phyloP scores from a whole-genome alignment of 2,888 invertebrate genomes.

The Arrhopalites spinosus region DNA sequence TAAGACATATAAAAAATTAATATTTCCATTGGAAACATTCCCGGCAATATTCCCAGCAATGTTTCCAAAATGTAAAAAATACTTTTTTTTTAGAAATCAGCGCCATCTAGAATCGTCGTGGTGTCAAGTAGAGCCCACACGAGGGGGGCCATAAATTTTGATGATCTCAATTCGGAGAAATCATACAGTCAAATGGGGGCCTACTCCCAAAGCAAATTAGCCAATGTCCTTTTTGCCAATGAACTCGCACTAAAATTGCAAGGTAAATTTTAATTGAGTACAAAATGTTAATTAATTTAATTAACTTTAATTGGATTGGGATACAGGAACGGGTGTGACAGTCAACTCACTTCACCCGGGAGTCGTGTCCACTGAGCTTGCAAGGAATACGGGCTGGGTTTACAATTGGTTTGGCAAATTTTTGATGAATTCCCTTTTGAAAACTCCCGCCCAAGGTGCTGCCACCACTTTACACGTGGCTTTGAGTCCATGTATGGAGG shows the following conservation, averaged over 20 bases:
- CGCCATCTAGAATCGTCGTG: slow-evolving; percentile 72
- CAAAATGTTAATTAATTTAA: not conserved
- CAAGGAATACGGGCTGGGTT: slow-evolving; percentile 71
- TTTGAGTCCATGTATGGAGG: slow-evolving; percentile 67
- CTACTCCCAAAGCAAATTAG: slow-evolving; percentile 78
- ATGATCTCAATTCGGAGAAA: slow-evolving; percentile 73
- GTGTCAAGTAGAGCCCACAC: slow-evolving; percentile 73
- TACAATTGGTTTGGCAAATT: slow-evolving; percentile 71
- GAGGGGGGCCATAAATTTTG: slow-evolving; percentile 69
- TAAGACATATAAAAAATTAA: slow-evolving; percentile 45
- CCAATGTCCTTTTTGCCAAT: slow-evolving; percentile 75
- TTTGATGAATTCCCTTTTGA: slow-evolving; percentile 74
- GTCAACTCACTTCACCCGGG: slow-evolving; percentile 86
- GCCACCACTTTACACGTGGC: slow-evolving; percentile 72
- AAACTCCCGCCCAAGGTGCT: slow-evolving; percentile 72
- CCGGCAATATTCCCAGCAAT: no score
- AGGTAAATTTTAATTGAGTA: slow-evolving; percentile 60
- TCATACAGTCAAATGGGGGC: slow-evolving; percentile 70
- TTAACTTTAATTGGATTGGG: not conserved
- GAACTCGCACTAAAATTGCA: slow-evolving; percentile 69
- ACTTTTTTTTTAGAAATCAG: slow-evolving; percentile 49
- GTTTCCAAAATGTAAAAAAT: not conserved
- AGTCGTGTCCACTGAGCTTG: slow-evolving; percentile 75
- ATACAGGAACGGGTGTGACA: slow-evolving; percentile 72
- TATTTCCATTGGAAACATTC: not conserved